Evolutionary conservation across 1,140 invertebrate species (phyloP).

Genomic region (Ceratitis capitata): DNA sequence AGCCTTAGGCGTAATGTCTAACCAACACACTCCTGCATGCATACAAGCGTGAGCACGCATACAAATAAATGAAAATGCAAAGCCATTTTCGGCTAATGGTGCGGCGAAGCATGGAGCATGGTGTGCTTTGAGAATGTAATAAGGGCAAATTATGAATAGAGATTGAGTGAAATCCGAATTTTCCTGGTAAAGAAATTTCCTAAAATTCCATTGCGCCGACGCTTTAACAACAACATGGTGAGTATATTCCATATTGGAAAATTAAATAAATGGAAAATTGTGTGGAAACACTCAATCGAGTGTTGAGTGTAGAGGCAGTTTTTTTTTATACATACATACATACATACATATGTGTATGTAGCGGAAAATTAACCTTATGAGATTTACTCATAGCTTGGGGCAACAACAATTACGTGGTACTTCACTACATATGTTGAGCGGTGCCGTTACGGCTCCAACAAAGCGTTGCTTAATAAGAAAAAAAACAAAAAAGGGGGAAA

Average conservation of each 20-base stretch:
- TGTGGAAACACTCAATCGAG: neutral
- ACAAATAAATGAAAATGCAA: neutral
- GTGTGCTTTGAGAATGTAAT: neutral
- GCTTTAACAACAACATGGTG: neutral
- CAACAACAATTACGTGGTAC: neutral
- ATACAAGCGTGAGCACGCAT: neutral
- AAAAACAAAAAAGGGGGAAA: neutral
- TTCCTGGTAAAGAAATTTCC: neutral
- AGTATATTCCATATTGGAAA: neutral
- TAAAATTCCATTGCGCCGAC: neutral
- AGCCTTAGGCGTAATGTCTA: neutral
- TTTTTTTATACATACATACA: neutral
- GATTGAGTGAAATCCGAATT: neutral
- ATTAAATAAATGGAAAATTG: neutral
- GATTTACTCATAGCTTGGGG: neutral
- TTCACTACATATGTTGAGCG: neutral
- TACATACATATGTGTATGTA: neutral
- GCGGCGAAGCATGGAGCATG: neutral
- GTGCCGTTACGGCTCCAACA: neutral
- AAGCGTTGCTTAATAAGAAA: too few species aligned
- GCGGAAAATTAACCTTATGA: too few species aligned
- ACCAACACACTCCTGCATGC: neutral
- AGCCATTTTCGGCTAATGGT: neutral
- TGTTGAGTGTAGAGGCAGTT: neutral
- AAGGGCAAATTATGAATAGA: neutral